A percentile compares a stretch with the other conserved stretches of the same genome.
Conservation (phyloP, 2,888 invertebrate genomes). For the Brassicogethes aeneus region DNA sequence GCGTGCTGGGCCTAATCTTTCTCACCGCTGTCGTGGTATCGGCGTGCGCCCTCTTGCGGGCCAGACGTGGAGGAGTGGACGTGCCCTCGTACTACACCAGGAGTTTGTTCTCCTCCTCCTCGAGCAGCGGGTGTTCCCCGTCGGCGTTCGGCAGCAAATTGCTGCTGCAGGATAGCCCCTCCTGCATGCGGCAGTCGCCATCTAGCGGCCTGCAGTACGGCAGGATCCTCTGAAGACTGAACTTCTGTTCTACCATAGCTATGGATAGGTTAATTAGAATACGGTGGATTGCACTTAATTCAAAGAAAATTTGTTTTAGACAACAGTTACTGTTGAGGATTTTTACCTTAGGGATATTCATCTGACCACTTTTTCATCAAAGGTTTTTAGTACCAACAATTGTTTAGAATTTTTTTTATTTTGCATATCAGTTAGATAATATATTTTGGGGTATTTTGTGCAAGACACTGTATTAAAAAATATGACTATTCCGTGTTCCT, state of each 20-base stretch:
- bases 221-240: constrained; percentile 23
- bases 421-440: no score
- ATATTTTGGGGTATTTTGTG: no score
- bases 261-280: constrained; percentile 1
- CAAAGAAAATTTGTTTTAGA: no score
- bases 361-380: no score
- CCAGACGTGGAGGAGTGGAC: constrained; percentile 44
- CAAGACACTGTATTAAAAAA: neutral
- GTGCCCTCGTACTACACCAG: constrained; percentile 52
- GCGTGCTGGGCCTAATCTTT: constrained; percentile 62
- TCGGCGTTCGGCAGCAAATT: constrained; percentile 53
- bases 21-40: constrained; percentile 62
- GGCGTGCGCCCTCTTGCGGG: constrained; percentile 55
- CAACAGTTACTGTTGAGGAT: no score
- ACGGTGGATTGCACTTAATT: neutral
- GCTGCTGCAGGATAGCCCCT: constrained; percentile 51
- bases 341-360: no score
- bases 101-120: constrained; percentile 52
- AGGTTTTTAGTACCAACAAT: no score
- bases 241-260: neutral
- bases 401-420: no score
- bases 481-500: neutral
- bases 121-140: constrained; percentile 49
- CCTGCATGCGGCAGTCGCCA: constrained; percentile 45
- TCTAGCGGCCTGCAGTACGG: constrained; percentile 30